Percentiles rank a stretch among this genome's conserved stretches.
Conservation (phyloP, 2,888 invertebrate species). For the Tachina fera region DNA sequence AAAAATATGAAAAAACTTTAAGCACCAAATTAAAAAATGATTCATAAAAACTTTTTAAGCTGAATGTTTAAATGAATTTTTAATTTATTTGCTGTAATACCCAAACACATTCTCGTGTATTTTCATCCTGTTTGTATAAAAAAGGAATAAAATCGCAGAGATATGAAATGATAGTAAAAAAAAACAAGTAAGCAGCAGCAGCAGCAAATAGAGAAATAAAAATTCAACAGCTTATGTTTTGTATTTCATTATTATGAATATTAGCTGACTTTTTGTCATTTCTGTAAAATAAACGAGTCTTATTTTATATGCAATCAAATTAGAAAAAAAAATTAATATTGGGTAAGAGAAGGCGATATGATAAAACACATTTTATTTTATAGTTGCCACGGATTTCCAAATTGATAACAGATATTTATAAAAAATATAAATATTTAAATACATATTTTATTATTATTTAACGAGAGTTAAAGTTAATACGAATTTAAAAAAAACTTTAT, state of each 20-base stretch:
- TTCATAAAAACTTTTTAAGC: conserved; percentile 62
- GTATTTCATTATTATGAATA: conserved; percentile 61
- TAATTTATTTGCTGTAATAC: conserved; percentile 68
- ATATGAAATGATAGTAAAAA: conserved; percentile 43
- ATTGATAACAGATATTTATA: too few species aligned
- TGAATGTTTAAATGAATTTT: conserved; percentile 62
- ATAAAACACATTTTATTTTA: neutral
- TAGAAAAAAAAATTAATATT: neutral
- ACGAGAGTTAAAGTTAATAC: too few species aligned
- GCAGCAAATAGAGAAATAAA: conserved; percentile 34
- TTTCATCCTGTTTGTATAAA: neutral
- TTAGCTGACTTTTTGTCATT: conserved; percentile 37
- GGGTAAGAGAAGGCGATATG: neutral
- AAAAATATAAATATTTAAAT: too few species aligned
- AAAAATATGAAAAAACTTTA: conserved; percentile 39
- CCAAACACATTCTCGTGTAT: conserved; percentile 51
- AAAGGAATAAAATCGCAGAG: conserved; percentile 29
- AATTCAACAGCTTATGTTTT: conserved; percentile 55
- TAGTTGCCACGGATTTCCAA: too few species aligned
- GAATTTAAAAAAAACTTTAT: too few species aligned
- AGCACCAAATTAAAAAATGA: conserved; percentile 64
- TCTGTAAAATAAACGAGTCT: conserved; percentile 35
- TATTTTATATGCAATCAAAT: conserved; percentile 42
- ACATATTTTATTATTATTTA: too few species aligned
- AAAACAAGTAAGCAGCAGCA: conserved; percentile 26